Evolutionary conservation across 2,113 vertebrate genomes (phyloP).

Genomic region (Sylvia atricapilla): DNA sequence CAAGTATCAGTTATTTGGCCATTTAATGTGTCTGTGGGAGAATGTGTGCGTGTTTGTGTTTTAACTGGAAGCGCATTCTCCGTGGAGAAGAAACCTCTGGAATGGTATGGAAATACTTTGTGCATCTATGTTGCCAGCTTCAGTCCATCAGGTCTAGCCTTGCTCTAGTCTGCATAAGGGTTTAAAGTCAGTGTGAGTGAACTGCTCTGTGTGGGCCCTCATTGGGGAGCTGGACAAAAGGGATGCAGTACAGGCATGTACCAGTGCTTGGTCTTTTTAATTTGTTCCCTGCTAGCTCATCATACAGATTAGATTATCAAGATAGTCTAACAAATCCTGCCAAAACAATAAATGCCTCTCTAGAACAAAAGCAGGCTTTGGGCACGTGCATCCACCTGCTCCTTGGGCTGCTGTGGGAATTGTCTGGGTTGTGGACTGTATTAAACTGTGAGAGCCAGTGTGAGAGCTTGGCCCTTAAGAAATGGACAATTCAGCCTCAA

Average conservation of each 20-base stretch:
- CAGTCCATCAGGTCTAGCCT: rapidly evolving
- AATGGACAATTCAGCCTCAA: background rate
- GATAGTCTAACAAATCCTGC: background rate
- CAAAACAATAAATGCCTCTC: background rate
- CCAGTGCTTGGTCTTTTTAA: background rate
- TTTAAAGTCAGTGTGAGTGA: background rate
- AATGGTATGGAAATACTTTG: background rate
- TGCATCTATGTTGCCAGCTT: background rate
- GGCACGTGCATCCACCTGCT: background rate
- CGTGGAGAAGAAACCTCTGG: background rate
- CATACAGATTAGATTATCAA: background rate
- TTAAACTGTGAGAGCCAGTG: background rate
- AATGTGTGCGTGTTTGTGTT: background rate
- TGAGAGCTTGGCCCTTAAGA: background rate
- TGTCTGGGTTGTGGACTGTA: background rate
- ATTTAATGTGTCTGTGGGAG: background rate
- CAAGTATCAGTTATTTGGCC: background rate
- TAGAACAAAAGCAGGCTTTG: background rate
- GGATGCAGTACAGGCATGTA: background rate
- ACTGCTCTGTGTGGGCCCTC: rapidly evolving
- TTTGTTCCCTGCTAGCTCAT: background rate
- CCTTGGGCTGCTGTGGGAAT: background rate
- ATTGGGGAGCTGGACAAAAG: background rate
- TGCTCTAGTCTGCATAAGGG: background rate
- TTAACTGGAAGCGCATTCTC: background rate